These are phyloP conservation scores for Apis mellifera DNA, from an alignment of 1,140 invertebrate genomes.

Conservation along the genomic window Amel_HAv3.1 CM009933.2:6981001-6981500, in stretches of 20 bases:
- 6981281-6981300: too few relatives aligned
- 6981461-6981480: not conserved
- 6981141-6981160: constrained; percentile 53
- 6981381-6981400: not conserved
- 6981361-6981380: not conserved
- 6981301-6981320: too few relatives aligned
- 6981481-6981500: constrained; percentile 39
- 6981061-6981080: constrained; percentile 21
- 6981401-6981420: too few relatives aligned
- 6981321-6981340: not conserved
- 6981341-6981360: not conserved
- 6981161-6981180: not conserved
- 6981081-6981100: constrained; percentile 55
- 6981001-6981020: constrained; percentile 43
- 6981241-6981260: too few relatives aligned
- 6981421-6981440: not conserved
- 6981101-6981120: constrained; percentile 49
- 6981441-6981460: not conserved
- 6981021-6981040: constrained; percentile 63
- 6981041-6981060: constrained; percentile 24
- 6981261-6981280: too few relatives aligned
- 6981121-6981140: not conserved
- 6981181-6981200: not conserved
- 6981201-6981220: too few relatives aligned
- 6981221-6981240: too few relatives aligned